Percentiles rank a stretch among this genome's conserved stretches.
phyloP scores from a whole-genome alignment of 2,888 invertebrate species.

The Caenorhabditis imperialis region DNA sequence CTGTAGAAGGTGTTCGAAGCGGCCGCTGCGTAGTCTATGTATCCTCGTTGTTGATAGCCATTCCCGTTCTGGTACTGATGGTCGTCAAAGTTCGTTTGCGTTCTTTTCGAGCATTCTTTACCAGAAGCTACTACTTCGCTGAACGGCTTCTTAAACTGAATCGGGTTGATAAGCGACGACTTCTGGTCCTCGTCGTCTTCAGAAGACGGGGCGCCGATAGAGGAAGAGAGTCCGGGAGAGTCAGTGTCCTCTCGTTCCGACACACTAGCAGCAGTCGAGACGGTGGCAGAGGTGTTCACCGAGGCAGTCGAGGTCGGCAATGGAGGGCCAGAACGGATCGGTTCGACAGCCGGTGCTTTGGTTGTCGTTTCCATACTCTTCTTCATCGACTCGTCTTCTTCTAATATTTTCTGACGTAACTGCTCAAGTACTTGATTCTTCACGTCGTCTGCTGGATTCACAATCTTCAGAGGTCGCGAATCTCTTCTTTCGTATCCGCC shows the following conservation, averaged over 20 bases:
- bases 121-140: slow-evolving; percentile 39
- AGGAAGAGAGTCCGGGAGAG: slow-evolving; percentile 33
- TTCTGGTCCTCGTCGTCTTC: slow-evolving; percentile 40
- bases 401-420: background rate
- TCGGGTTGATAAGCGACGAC: background rate
- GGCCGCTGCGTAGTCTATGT: slow-evolving; percentile 15
- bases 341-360: background rate
- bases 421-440: slow-evolving; percentile 25
- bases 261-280: slow-evolving; percentile 43
- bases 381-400: slow-evolving; percentile 9
- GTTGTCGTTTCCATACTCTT: background rate
- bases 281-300: slow-evolving; percentile 46
- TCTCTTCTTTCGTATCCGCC: slow-evolving; percentile 12
- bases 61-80: background rate
- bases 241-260: slow-evolving; percentile 46
- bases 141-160: slow-evolving; percentile 48
- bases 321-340: slow-evolving; percentile 34
- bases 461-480: background rate
- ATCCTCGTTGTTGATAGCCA: background rate
- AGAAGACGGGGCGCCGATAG: slow-evolving; percentile 20
- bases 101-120: slow-evolving; percentile 23
- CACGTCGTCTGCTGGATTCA: slow-evolving; percentile 13
- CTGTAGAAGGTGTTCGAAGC: background rate
- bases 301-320: slow-evolving; percentile 39
- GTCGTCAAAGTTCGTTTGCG: slow-evolving; percentile 20